phyloP scores from a whole-genome alignment of 1,140 invertebrate genomes.

The Zaprionus camerounensis region DNA sequence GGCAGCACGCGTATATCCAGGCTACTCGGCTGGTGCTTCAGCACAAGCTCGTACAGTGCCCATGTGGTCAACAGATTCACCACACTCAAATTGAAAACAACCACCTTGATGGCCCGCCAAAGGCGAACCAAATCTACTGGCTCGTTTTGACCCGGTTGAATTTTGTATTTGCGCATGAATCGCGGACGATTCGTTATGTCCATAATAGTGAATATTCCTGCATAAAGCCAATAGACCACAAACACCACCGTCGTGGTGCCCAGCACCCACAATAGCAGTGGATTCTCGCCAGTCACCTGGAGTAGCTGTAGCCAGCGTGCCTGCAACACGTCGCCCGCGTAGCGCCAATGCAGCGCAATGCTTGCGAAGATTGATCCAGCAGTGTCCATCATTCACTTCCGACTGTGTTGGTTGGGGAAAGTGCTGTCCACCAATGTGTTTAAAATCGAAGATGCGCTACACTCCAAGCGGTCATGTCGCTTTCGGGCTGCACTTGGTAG shows the following conservation, averaged over 20 bases:
- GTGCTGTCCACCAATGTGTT: background rate
- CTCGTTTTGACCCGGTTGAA: conserved; percentile 91
- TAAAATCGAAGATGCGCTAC: background rate
- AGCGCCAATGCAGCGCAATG: conserved; percentile 42
- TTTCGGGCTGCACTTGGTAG: background rate
- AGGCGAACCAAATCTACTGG: conserved; percentile 86
- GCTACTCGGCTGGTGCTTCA: conserved; percentile 65
- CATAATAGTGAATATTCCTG: conserved; percentile 89
- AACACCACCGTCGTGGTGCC: conserved; percentile 86
- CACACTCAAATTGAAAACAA: conserved; percentile 91
- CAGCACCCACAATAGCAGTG: conserved; percentile 87
- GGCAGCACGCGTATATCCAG: conserved; percentile 88
- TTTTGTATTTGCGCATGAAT: conserved; percentile 90
- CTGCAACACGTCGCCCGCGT: conserved; percentile 55
- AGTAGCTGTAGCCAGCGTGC: conserved; percentile 50
- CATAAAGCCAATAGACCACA: conserved; percentile 90
- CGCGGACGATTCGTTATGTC: conserved; percentile 90
- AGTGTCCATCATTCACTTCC: conserved; percentile 18
- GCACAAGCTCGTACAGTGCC: conserved; percentile 87
- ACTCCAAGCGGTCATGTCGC: background rate
- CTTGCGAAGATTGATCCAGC: conserved; percentile 20
- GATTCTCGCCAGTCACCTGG: conserved; percentile 85
- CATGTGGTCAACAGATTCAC: conserved; percentile 88
- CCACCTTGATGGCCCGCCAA: conserved; percentile 87
- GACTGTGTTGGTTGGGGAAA: conserved; percentile 20